Evolutionary conservation across 1,140 invertebrate genomes (phyloP).

Genomic region (Sminthurinus signatus): DNA sequence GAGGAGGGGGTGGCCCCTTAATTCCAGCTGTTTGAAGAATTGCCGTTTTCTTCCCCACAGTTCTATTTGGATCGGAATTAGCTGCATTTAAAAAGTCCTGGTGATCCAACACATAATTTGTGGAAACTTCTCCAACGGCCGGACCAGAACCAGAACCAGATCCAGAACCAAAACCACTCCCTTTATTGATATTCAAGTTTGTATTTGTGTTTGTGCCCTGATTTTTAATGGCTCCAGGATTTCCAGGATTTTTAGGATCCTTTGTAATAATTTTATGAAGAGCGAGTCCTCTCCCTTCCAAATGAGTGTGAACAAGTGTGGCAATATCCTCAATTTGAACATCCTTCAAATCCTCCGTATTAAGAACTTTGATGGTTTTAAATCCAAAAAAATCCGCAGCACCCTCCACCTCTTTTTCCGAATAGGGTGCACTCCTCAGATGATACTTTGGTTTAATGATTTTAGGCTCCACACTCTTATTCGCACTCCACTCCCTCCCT

Average conservation of each 20-base stretch:
- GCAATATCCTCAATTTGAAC: conserved; percentile 8
- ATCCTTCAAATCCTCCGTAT: conserved; percentile 8
- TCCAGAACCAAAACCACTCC: too few species aligned
- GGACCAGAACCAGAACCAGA: too few species aligned
- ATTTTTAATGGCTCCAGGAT: too few species aligned
- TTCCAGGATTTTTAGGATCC: background rate
- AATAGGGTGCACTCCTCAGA: background rate
- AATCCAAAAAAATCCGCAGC: conserved; percentile 10
- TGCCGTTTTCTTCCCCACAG: too few species aligned
- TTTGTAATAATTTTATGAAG: conserved; percentile 1
- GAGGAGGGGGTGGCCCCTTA: too few species aligned
- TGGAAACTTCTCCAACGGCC: too few species aligned
- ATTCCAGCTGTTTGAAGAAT: too few species aligned
- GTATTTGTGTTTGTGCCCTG: too few species aligned
- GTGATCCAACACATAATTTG: too few species aligned
- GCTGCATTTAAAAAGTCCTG: too few species aligned
- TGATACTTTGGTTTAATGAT: background rate
- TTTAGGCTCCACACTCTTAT: background rate
- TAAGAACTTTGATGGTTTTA: conserved; percentile 11
- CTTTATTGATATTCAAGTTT: too few species aligned
- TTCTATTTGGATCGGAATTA: too few species aligned
- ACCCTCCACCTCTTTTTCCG: background rate
- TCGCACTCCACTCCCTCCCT: background rate
- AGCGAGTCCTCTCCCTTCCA: conserved; percentile 1
- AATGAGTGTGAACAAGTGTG: background rate